Evolutionary conservation across 53 echinoderm and acorn worm genomes (phyloP), one percentile per base, ranked within the genome.

Genomic region (Antedon mediterranea): DNA sequence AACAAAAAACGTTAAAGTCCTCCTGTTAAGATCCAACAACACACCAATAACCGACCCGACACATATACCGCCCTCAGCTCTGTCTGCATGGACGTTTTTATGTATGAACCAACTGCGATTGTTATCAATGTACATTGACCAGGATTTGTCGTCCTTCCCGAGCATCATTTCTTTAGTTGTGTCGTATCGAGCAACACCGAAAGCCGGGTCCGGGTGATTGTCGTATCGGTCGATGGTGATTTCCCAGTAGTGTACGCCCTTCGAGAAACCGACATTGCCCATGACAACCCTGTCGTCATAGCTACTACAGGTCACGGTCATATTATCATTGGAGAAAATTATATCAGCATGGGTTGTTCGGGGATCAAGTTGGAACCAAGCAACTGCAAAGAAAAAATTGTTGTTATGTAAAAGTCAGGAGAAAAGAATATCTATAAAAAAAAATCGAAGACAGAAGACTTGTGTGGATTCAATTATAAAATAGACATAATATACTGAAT

Each of bases 81-180:
- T 79, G 72, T 98, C 98, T 0, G 93, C 80, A 43, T 98, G 98
- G 14, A 90, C 98, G 26, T 98, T 98, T 76, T 93, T 90, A 79
- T 98, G 98, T 71, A 98, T 90, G 73, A 97, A 98, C 98, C 98
- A 98, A 81, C 98, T 98, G 31, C 98, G 92, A 77, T 92, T 93
- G 78, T 90, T 98, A 74, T 98, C 98, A 32, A 98, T 88, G 87
- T 98, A 98, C 92, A 98, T 98, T 33, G 98, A 98, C 98, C 98
- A 98, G 2, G 98, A 92, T 78, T 93, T 92, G 43, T 98, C 93
- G 71, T 98, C 98, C 73, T 98, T 98, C 13, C 98, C 98, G 8
- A 98, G 87, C 98, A 98, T 98, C 80, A 78, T 71, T 81, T 98
- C 98, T 78, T 93, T 88, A 74, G 90, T 80, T 28, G 89, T 88